Base-by-base conservation (phyloP, 1,140 invertebrate species). In the Pogonus chalceus region DNA sequence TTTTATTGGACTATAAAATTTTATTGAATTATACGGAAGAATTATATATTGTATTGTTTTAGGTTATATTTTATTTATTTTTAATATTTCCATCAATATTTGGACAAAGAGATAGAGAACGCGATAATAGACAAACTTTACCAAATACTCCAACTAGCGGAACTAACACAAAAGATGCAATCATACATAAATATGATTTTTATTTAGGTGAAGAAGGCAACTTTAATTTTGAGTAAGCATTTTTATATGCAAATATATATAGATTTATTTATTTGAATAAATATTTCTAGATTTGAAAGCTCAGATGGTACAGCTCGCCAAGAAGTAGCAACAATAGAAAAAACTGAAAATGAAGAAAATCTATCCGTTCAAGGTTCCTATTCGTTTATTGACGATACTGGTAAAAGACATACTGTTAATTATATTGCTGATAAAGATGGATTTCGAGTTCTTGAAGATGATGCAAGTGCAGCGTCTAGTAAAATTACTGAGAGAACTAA, bases 321-420 rank as follows among this genome's bases (percentile, higher is more conserved):
- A 23, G 47, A 75, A 64, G 69, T 73, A 51, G 73, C 72, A 58
- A 71, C 68, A 56, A 72, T 76, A 62, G 71, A 74, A 61, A 74
- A 74, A 58, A 60, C 68, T 37, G 75, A 73, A 53, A 72, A 73
- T 22, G 69, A 74, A 56, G 75, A 73, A 53, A 72, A 73, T 22
- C 68, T 73, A 56, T 69, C 75, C 10, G 74, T 76, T 16, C 71
- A 75, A 62, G 78, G 78, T 37, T 76, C 74, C 7, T 80, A 79
- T 67, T 77, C 76, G 24, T 80, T 78, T 61, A 69, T 77, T 20
- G 74, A 73, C 37, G 74, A 75, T 57, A 71, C 79, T 60, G 73
- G 73, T 35, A 69, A 67, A 58, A 73, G 70, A 10, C 74, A 74
- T 51, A 74, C 74, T 12, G 70, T 76, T 10, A 70, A 70, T 57